Evolutionary conservation across 2,888 invertebrate genomes (phyloP), one percentile per base, ranked within the genome.

Genomic region (Bellardia pandia): DNA sequence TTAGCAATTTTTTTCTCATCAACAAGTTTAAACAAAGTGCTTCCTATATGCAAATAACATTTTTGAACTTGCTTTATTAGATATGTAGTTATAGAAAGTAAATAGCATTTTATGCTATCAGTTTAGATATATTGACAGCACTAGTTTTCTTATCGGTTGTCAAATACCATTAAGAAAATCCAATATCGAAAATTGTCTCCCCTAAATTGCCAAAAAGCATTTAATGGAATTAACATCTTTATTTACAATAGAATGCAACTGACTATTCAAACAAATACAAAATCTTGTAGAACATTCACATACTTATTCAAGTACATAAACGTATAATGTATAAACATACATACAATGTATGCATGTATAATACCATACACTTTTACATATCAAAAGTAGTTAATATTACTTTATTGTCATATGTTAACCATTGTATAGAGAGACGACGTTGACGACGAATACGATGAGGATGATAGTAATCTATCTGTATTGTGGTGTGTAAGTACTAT

Each of bases 211-310:
- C 37, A 71, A 87, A 85, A 78, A 69, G 16, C 69, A 69, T 87
- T 87, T 69, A 81, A 74, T 42, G 48, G 72, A 84, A 84, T 79
- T 86, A 72, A 79, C 66, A 86, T 66, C 86, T 72, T 79, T 83
- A 86, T 84, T 84, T 71, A 42, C 75, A 77, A 83, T 30, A 76
- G 53, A 76, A 42, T 69, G 42, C 60, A 71, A 37, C 3, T 53
- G 33, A 58, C 51, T 48, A 51, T 30, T 33, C 30, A 16, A 30
- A 60, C 51, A 2, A 58, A 13, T 0, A n/a, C 5, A 33, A 45
- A 9, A 16, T n/a, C n/a, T 16, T n/a, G 8, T 4, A 33, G 33
- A 53, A 58, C 58, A 58, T 58, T 5, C 13, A 13, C 33, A 33
- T n/a, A 62, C 14, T 8, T 0, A 75, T 45, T 30, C n/a, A 51